Conservation (phyloP, 2,888 invertebrate genomes). For the Erpobdella octoculata region DNA sequence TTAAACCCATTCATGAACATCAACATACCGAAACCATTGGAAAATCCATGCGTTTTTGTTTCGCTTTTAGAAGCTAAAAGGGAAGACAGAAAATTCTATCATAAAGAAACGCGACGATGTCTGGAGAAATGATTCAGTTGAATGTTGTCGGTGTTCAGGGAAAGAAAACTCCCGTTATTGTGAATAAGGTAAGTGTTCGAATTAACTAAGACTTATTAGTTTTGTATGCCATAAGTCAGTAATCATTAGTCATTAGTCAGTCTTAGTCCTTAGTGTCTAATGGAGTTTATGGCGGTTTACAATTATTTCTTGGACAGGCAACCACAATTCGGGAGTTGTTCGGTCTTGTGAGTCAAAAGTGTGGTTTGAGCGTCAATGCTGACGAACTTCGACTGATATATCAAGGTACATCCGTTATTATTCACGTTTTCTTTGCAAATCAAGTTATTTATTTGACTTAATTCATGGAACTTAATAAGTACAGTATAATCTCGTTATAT, state of each 20-base stretch:
- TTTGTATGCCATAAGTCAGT: too few species aligned
- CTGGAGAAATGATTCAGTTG: not conserved
- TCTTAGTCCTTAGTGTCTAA: too few species aligned
- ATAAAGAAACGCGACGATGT: too few species aligned
- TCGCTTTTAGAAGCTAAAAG: not conserved
- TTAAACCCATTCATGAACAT: too few species aligned
- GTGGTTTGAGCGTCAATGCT: not conserved
- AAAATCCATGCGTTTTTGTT: not conserved
- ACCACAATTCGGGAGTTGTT: not conserved
- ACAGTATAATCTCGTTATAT: too few species aligned
- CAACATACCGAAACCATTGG: not conserved
- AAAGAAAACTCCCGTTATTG: not conserved
- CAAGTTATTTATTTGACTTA: too few species aligned
- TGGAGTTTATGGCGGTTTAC: too few species aligned
- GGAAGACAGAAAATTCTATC: not conserved
- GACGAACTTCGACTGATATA: not conserved
- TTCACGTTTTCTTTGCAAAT: too few species aligned
- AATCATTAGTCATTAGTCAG: too few species aligned
- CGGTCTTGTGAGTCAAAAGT: not conserved
- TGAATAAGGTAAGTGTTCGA: not conserved
- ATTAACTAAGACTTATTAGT: not conserved
- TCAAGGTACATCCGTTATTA: not conserved
- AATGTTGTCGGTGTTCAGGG: slow-evolving; percentile 14
- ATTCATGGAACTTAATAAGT: too few species aligned
- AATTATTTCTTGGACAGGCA: too few species aligned